Evolutionary conservation across 2,113 vertebrate species (phyloP), one percentile per base, ranked within the genome.

Genomic region (Willisornis vidua): DNA sequence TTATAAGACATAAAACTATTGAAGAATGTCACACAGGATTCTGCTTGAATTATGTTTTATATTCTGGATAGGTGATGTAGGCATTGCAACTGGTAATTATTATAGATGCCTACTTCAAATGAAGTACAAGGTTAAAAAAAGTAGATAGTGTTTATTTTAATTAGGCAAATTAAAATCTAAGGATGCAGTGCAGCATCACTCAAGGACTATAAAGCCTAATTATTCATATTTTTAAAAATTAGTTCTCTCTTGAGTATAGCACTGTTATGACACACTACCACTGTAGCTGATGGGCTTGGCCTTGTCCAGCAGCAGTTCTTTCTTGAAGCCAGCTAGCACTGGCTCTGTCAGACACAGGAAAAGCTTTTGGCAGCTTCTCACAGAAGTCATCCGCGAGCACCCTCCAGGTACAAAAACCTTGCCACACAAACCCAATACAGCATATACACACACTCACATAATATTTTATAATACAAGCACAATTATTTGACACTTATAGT

Each of bases 231-330:
- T 74, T 81, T 79, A 62, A 4, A 5, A 79, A 43, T 29, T 10
- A 41, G 17, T 37, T 58, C 1, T 41, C 11, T 75, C 39, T 63
- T 0, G 0, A 39, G 25, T 14, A 12, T 45, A 43, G 7, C 52
- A 19, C 12, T 58, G 43, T 9, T 19, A 19, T 23, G 26, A 15
- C 14, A 16, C 14, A 37, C 4, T 2, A 17, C 5, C 12, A 37
- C 26, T 58, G 26, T 10, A 45, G 33, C 12, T 51, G 59, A 57
- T 58, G 59, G 51, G 7, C 20, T 49, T 58, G 35, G 31, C 43
- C 37, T 35, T 66, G 22, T 28, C 43, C 35, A 37, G 25, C 20
- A 52, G 14, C 67, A 37, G 43, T 1, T 15, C 20, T 81, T 31
- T 10, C 43, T 43, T 43, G 46, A 49, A 35, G 6, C 28, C 39